These are phyloP conservation scores for Apotomis capreana DNA, from an alignment of 2,888 invertebrate species.

Conservation along the genomic window DNA sequence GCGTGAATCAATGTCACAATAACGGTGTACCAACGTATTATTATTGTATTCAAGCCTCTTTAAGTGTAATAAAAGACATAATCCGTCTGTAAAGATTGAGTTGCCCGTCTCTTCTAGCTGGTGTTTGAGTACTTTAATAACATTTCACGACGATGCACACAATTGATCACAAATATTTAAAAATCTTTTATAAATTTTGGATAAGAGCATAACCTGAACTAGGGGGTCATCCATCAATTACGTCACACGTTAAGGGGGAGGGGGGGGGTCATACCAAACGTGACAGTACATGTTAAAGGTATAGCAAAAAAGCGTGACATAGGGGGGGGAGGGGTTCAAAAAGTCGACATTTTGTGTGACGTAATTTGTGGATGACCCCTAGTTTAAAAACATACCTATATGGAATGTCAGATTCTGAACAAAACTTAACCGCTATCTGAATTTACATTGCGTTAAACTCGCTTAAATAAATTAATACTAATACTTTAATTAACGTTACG, in stretches of 20 bases:
- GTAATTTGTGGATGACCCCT: no score
- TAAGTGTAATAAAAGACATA: not conserved
- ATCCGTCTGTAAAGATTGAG: not conserved
- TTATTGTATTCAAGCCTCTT: not conserved
- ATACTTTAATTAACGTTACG: constrained; percentile 31
- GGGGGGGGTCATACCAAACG: no score
- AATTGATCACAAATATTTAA: not conserved
- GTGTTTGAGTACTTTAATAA: not conserved
- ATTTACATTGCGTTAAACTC: constrained; percentile 2
- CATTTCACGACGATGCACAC: not conserved
- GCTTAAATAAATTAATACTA: constrained; percentile 13
- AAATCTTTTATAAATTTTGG: not conserved
- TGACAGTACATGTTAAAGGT: no score
- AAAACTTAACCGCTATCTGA: not conserved
- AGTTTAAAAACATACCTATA: no score
- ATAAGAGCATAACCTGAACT: no score
- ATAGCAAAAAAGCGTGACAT: no score
- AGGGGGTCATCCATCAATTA: no score
- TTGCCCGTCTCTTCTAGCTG: not conserved
- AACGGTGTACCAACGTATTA: not conserved
- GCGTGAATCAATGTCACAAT: constrained; percentile 5
- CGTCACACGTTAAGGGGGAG: no score
- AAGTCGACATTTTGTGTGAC: no score
- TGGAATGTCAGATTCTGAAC: not conserved
- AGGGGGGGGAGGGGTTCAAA: no score